These are phyloP conservation scores for Blastobasis lacticolella DNA, from an alignment of 2,888 invertebrate genomes.

Conservation along the genomic window DNA sequence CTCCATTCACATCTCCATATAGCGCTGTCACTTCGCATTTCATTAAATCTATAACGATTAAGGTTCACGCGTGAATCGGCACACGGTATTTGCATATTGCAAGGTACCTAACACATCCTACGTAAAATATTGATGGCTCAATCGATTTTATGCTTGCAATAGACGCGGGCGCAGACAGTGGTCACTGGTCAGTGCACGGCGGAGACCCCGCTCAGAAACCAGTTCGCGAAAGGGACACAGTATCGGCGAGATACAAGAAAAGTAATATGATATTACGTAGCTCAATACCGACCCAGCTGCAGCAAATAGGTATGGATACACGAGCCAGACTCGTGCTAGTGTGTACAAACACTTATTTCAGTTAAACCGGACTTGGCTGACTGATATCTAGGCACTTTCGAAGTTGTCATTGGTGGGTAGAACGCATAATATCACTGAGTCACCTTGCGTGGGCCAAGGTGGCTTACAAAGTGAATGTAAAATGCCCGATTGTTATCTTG, in stretches of 20 bases:
- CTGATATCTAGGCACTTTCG: conserved; percentile 54
- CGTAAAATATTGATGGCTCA: not conserved
- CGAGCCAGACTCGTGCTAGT: not conserved
- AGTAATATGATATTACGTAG: not conserved
- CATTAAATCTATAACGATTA: conserved; percentile 4
- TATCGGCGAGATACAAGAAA: not conserved
- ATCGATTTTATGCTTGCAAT: too few species aligned
- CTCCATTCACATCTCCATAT: too few species aligned
- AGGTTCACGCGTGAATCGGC: conserved; percentile 3
- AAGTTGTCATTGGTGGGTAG: conserved; percentile 59
- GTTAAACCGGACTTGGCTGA: conserved; percentile 37
- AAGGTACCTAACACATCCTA: not conserved
- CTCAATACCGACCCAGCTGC: not conserved
- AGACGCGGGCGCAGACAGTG: too few species aligned
- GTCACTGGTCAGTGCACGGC: not conserved
- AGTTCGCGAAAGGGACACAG: conserved; percentile 50
- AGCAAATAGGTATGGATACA: not conserved
- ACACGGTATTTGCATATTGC: not conserved
- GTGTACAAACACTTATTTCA: not conserved
- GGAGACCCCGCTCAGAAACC: conserved; percentile 35
- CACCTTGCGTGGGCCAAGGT: conserved; percentile 70
- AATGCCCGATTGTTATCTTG: conserved; percentile 44
- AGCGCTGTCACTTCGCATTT: not conserved
- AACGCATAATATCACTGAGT: conserved; percentile 62
- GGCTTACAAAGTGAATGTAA: conserved; percentile 61